Percentiles rank a stretch among this genome's conserved stretches.
phyloP scores from a whole-genome alignment of 2,113 vertebrate genomes.

The Canis aureus region DNA sequence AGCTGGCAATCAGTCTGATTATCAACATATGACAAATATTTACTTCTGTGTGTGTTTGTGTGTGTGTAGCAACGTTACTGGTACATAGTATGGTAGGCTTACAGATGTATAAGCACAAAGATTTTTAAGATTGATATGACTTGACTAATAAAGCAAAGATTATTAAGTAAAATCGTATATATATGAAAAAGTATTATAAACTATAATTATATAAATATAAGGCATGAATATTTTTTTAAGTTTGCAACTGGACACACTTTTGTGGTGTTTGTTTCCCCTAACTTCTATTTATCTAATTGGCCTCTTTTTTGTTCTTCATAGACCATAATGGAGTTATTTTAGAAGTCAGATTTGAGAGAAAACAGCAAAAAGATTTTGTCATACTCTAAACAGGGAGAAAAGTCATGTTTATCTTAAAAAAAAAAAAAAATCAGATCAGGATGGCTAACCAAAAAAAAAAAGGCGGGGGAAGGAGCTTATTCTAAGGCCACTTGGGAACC shows the following conservation, averaged over 20 bases:
- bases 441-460: slow-evolving; percentile 18
- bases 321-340: not conserved
- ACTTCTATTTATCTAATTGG: not conserved
- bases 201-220: not conserved
- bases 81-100: not conserved
- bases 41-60: not conserved
- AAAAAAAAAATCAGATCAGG: not conserved
- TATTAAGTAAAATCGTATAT: not conserved
- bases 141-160: not conserved
- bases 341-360: slow-evolving; percentile 9
- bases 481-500: slow-evolving; percentile 71
- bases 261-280: not conserved
- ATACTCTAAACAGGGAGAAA: slow-evolving; percentile 1
- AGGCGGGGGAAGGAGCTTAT: not conserved
- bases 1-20: not conserved
- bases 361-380: not conserved
- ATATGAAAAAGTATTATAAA: not conserved
- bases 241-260: not conserved
- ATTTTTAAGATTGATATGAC: not conserved
- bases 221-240: not conserved
- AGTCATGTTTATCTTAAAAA: not conserved
- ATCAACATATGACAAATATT: not conserved
- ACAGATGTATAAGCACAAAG: not conserved
- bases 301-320: not conserved
- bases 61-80: not conserved